phyloP scores from a whole-genome alignment of 2,113 vertebrate genomes.

The Pomatostomus ruficeps region DNA sequence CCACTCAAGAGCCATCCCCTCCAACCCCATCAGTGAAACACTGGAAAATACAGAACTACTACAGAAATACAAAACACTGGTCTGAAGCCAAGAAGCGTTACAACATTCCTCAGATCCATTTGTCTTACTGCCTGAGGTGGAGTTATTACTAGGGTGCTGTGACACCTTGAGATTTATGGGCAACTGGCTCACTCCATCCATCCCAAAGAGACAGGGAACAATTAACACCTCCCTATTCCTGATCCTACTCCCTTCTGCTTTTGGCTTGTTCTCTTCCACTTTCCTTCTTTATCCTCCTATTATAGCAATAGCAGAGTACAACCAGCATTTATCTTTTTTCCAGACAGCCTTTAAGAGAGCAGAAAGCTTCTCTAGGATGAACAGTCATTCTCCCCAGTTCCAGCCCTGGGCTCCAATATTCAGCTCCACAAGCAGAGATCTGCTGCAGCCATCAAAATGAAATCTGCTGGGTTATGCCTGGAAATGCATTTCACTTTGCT shows the following conservation, averaged over 20 bases:
- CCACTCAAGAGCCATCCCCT: background rate
- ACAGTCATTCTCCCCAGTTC: background rate
- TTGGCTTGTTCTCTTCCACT: background rate
- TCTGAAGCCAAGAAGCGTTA: background rate
- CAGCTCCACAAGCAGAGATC: background rate
- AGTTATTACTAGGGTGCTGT: background rate
- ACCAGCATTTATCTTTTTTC: background rate
- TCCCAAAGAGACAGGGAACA: background rate
- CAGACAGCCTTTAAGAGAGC: background rate
- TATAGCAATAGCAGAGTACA: background rate
- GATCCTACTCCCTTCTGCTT: background rate
- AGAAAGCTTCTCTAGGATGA: background rate
- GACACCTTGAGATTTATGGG: background rate
- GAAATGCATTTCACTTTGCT: background rate
- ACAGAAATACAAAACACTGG: background rate
- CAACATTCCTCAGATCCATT: background rate
- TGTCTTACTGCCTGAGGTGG: background rate
- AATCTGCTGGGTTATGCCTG: background rate
- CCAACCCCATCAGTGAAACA: background rate
- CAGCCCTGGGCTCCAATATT: background rate
- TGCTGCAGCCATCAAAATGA: background rate
- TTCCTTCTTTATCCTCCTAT: background rate
- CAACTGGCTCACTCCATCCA: background rate
- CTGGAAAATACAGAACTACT: background rate
- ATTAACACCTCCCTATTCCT: background rate